These are phyloP conservation scores for Euphydryas editha DNA, from an alignment of 2,888 invertebrate species.

Conservation along the genomic window DNA sequence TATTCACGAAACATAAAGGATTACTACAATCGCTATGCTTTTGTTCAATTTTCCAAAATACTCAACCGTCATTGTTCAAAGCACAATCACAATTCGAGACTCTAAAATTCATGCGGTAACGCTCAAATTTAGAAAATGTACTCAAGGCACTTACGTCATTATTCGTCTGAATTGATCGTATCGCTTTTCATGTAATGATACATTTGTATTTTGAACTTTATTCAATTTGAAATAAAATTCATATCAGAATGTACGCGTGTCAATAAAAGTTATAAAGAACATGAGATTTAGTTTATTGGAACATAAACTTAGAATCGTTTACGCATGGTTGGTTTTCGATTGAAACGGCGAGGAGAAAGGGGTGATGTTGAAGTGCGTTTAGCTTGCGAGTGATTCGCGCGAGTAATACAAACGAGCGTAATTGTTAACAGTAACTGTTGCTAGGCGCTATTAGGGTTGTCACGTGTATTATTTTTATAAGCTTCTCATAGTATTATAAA, in stretches of 20 bases:
- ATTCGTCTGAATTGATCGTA: conserved; percentile 8
- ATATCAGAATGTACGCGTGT: conserved; percentile 11
- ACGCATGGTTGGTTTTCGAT: conserved; percentile 30
- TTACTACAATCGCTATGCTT: conserved; percentile 25
- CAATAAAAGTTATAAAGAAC: conserved; percentile 14
- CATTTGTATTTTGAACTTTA: conserved; percentile 33
- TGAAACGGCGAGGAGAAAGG: conserved; percentile 25
- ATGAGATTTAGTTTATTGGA: conserved; percentile 23
- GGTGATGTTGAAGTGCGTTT: conserved; percentile 29
- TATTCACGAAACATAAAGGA: conserved; percentile 38
- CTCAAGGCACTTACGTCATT: background rate
- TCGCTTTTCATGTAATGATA: conserved; percentile 23
- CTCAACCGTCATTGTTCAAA: conserved; percentile 20
- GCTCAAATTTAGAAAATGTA: conserved; percentile 4
- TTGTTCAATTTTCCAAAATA: conserved; percentile 35
- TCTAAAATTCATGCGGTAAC: background rate
- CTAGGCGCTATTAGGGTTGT: background rate
- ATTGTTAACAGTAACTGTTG: conserved; percentile 20
- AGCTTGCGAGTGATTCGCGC: conserved; percentile 10
- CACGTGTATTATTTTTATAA: background rate
- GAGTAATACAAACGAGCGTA: conserved; percentile 19
- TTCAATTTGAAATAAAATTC: conserved; percentile 8
- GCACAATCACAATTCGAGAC: background rate
- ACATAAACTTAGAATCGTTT: conserved; percentile 19
- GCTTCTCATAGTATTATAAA: background rate